phyloP scores from a whole-genome alignment of 2,113 vertebrate species.

The Microcebus tavaratra region DNA sequence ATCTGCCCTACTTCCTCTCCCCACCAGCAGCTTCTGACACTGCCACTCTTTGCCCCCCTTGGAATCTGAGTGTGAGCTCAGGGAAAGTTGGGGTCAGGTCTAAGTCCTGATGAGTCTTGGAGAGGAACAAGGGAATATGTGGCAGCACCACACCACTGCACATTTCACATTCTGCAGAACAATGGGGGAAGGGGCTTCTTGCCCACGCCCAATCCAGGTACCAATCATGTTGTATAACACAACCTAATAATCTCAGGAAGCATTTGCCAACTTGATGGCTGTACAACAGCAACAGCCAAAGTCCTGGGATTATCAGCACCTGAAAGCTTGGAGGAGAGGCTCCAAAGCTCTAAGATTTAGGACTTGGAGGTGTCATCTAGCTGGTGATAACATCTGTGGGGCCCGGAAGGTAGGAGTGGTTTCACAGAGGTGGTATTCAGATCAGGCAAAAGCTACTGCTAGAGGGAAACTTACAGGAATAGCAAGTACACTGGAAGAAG shows the following conservation, averaged over 20 bases:
- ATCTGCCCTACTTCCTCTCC: neutral
- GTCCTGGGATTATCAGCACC: neutral
- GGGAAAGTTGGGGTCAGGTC: neutral
- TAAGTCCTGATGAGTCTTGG: neutral
- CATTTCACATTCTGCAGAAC: neutral
- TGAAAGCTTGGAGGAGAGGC: neutral
- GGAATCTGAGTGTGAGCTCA: neutral
- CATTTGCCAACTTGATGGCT: neutral
- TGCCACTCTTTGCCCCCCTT: neutral
- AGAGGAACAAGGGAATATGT: neutral
- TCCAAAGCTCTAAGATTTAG: neutral
- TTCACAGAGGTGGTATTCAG: neutral
- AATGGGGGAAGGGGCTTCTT: neutral
- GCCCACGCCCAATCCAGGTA: neutral
- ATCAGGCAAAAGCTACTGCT: neutral
- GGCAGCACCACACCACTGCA: neutral
- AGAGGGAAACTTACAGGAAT: neutral
- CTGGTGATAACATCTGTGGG: neutral
- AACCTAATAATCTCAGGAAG: neutral
- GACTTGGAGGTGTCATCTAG: neutral
- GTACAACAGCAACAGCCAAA: neutral
- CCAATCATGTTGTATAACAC: neutral
- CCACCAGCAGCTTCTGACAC: neutral
- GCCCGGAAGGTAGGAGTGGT: neutral
- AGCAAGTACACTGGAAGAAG: neutral